A percentile compares a stretch with the other conserved stretches of the same genome.
Evolutionary conservation across 2,888 invertebrate genomes (phyloP).

Genomic region (Drosophila quinaria): DNA sequence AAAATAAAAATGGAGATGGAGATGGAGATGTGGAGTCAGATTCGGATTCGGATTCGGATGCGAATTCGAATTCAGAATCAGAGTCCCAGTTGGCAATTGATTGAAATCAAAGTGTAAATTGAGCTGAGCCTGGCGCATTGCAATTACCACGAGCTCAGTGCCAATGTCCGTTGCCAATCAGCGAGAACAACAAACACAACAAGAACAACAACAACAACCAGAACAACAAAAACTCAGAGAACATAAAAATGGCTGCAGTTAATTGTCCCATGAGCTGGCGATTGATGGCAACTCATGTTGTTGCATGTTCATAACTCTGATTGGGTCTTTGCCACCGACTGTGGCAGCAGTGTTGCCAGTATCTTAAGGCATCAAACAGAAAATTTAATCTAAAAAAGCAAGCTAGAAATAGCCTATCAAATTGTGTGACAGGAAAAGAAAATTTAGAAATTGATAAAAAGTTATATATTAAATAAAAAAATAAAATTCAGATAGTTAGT

Average conservation of each 20-base stretch:
- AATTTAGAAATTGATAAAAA: too few relatives aligned
- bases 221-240: background rate
- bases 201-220: background rate
- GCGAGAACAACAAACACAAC: conserved; percentile 30
- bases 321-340: conserved; percentile 38
- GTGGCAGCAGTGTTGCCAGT: conserved; percentile 19
- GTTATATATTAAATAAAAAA: too few relatives aligned
- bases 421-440: too few relatives aligned
- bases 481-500: too few relatives aligned
- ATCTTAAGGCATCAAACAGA: too few relatives aligned
- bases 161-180: conserved; percentile 64
- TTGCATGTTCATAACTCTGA: conserved; percentile 53
- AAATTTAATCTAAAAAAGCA: too few relatives aligned
- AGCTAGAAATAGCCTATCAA: background rate
- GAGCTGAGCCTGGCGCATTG: conserved; percentile 48
- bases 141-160: conserved; percentile 59
- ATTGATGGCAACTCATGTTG: conserved; percentile 31
- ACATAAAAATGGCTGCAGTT: conserved; percentile 70
- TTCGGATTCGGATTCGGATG: background rate
- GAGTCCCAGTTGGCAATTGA: conserved; percentile 57
- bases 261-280: conserved; percentile 64
- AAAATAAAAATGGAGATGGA: background rate
- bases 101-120: conserved; percentile 81
- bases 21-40: too few relatives aligned
- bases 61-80: too few relatives aligned